phyloP scores from a whole-genome alignment of 1,140 invertebrate species.

The Meloidogyne floridensis region DNA sequence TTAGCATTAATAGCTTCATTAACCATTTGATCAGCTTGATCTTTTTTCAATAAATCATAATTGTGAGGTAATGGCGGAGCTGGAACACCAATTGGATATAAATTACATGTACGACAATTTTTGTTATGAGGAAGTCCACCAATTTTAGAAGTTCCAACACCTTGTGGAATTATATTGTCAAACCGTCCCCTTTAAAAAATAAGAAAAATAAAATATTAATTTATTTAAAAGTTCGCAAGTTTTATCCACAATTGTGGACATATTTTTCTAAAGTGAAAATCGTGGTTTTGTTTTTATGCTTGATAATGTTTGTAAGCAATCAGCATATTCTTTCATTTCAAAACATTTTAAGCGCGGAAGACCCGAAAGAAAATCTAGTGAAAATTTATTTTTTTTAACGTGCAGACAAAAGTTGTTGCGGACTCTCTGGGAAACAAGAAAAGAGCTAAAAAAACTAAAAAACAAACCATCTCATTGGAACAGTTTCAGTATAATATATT shows the following conservation, averaged over 20 bases:
- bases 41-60: slow-evolving; percentile 6
- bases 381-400: too few species aligned
- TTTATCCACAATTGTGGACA: not conserved
- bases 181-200: slow-evolving; percentile 28
- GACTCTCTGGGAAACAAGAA: too few species aligned
- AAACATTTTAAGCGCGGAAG: too few species aligned
- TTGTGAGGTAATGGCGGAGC: slow-evolving; percentile 15
- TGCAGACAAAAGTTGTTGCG: too few species aligned
- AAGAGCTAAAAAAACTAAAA: not conserved
- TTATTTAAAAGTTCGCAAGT: not conserved
- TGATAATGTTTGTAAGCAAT: too few species aligned
- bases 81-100: slow-evolving; percentile 34
- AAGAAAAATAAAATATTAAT: slow-evolving; percentile 1
- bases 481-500: slow-evolving; percentile 60
- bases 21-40: slow-evolving; percentile 18
- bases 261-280: too few species aligned
- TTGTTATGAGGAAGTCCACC: slow-evolving; percentile 43
- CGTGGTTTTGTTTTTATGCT: too few species aligned
- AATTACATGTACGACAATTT: slow-evolving; percentile 35
- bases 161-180: slow-evolving; percentile 24
- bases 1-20: slow-evolving; percentile 11
- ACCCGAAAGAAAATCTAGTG: too few species aligned
- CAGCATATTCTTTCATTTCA: too few species aligned
- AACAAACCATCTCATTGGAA: slow-evolving; percentile 35
- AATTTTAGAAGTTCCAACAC: slow-evolving; percentile 42